Evolutionary conservation across 2,888 invertebrate species (phyloP).

Genomic region (Bellardia bayeri): DNA sequence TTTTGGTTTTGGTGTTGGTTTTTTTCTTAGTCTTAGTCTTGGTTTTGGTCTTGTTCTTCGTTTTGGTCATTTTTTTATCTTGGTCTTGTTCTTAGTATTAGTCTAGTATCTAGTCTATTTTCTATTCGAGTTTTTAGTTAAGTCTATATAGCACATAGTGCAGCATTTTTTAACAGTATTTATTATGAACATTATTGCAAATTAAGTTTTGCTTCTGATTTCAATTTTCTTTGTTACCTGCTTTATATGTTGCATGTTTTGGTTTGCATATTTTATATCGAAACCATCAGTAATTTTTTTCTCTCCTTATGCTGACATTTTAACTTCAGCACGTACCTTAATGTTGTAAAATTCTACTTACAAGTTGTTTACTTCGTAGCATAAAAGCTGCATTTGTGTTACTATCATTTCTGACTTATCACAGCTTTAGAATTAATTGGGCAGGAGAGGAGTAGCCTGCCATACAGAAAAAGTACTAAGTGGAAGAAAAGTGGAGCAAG

Average conservation of each 20-base stretch:
- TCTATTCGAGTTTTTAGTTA: too few species aligned
- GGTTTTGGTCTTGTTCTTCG: too few species aligned
- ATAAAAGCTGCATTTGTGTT: conserved; percentile 3
- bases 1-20: too few species aligned
- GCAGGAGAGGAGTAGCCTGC: conserved; percentile 32
- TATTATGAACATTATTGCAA: too few species aligned
- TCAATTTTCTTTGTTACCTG: not conserved
- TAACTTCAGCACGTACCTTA: conserved; percentile 50
- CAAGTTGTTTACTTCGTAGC: conserved; percentile 44
- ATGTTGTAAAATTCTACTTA: conserved; percentile 58
- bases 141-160: too few species aligned
- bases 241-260: not conserved
- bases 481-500: conserved; percentile 27
- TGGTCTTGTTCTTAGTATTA: too few species aligned
- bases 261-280: conserved; percentile 2
- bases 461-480: conserved; percentile 11
- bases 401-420: not conserved
- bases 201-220: not conserved
- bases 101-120: too few species aligned
- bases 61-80: too few species aligned
- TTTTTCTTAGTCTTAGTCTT: too few species aligned
- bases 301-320: conserved; percentile 48
- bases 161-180: not conserved
- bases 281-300: conserved; percentile 25
- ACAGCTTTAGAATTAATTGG: conserved; percentile 58